Base-by-base conservation (phyloP, 1,140 invertebrate genomes). In the Eciton burchellii region DNA sequence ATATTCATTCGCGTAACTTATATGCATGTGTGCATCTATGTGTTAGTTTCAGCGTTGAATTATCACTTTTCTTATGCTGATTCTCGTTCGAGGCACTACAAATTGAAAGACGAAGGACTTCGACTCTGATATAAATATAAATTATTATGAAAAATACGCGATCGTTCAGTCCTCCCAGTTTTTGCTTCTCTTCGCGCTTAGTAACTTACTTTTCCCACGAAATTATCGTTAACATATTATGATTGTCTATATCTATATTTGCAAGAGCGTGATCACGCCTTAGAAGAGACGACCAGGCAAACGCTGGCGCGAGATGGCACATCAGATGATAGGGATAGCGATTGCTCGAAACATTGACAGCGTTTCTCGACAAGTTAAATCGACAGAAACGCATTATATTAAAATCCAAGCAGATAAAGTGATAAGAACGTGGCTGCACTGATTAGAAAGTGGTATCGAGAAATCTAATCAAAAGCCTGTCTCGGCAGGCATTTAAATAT, bases 211-310 rank as follows among this genome's bases (percentile, higher is more conserved):
- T n/a, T 2, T 56, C 26, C 41, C 35, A 35, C 6, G 35, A 35
- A 45, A 72, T 85, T 65, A 43, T 47, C n/a, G 14, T 9, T n/a
- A 19, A 16, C 12, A 35, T 45, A 0, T 11, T 16, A 9, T 43
- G 81, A 85, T 85, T 81, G 24, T 45, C 21, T 24, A 12, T 11
- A 19, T 29, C 29, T 54, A 4, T 9, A 35, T 41, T 63, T 24
- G 47, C 6, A 35, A 65, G 8, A 68, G n/a, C 57, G 1, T 12
- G 54, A 41, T 8, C 14, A 24, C 84, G 84, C 81, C 84, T 86
- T 29, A 62, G 14, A 11, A 60, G 16, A 19, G 45, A n/a, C 54
- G 41, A 86, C 66, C 66, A 49, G 43, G 1, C 26, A 16, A 19
- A 57, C 84, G 6, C 12, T 3, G 0, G 24, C 3, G 84, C 5